Evolutionary conservation across 2,888 invertebrate genomes (phyloP), one percentile per base, ranked within the genome.

Genomic region (Drosophila neotestacea): DNA sequence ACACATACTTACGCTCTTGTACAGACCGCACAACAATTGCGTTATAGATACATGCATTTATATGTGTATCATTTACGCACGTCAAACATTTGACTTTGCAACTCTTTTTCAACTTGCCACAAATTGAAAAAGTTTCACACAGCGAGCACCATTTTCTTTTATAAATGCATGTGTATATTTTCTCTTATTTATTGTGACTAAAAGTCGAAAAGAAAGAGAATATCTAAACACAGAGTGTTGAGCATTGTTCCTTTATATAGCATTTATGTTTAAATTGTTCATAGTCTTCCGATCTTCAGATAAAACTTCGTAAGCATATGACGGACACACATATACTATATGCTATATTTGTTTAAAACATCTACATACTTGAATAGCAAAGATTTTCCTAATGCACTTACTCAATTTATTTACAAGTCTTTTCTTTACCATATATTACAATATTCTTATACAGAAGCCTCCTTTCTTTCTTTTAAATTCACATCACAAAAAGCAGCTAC

Each of bases 81-180:
- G 38, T 77, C 77, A 64, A 62, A 74, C 79, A 82, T 82, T 85
- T 85, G 83, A 82, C 85, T 80, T 85, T 61, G 16, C 73, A 61
- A 47, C 58, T 38, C 47, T 50, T 63, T 59, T 62, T 76, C 36
- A 39, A 55, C 64, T 56, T 64, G 46, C 28, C 67, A 41, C 47
- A 79, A 82, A 82, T 85, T 80, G 85, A 77, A 82, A 82, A 85
- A 85, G 64, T 85, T 82, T 13, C 46, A 46, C 36, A 13, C 42
- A 42, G 38, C 42, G 38, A 7, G 7, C 22, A 6, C 6, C 11
- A 44, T 44, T 30, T 60, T 7, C 32, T 41, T 10, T 9, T 34
- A 13, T 39, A 6, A 34, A 34, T 48, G 6, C 9, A 48, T 48
- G 16, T 16, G 39, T 34, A 16, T 7, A 16, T 34, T 42, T 51